Conservation (phyloP, 1,140 invertebrate genomes). For the Gerris buenoi region DNA sequence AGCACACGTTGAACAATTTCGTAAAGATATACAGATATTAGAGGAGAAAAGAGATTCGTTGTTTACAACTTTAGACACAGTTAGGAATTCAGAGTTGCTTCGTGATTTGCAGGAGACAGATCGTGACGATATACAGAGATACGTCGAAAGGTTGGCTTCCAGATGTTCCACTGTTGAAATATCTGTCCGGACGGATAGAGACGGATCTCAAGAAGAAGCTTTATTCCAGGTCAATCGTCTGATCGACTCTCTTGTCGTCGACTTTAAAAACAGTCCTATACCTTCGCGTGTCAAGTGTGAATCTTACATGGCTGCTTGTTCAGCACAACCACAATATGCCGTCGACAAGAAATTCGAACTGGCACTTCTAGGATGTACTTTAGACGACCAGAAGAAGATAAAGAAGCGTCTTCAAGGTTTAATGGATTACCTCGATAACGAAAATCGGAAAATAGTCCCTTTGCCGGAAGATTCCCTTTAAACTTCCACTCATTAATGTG, state of each 20-base stretch:
- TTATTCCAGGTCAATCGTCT: slow-evolving; percentile 56
- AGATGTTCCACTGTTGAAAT: slow-evolving; percentile 67
- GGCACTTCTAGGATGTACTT: slow-evolving; percentile 63
- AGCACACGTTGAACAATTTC: slow-evolving; percentile 54
- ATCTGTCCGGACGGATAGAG: slow-evolving; percentile 57
- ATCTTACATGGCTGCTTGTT: slow-evolving; percentile 69
- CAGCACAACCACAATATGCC: slow-evolving; percentile 36
- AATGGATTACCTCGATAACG: slow-evolving; percentile 48
- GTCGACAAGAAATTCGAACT: slow-evolving; percentile 67
- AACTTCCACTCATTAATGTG: too few species aligned
- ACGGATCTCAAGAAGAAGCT: slow-evolving; percentile 60
- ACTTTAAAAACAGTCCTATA: slow-evolving; percentile 47
- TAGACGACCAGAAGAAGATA: slow-evolving; percentile 76
- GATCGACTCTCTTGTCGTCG: slow-evolving; percentile 59
- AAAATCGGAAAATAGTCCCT: slow-evolving; percentile 4
- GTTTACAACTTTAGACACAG: slow-evolving; percentile 59
- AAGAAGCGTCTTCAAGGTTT: slow-evolving; percentile 71
- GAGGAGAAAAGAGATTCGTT: slow-evolving; percentile 67
- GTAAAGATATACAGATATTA: slow-evolving; percentile 52
- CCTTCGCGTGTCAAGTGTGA: slow-evolving; percentile 51
- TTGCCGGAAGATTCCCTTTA: neutral
- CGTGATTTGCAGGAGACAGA: slow-evolving; percentile 31
- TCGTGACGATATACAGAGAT: slow-evolving; percentile 55
- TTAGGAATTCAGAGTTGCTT: slow-evolving; percentile 55
- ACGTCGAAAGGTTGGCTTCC: slow-evolving; percentile 55